Evolutionary conservation across 2,888 invertebrate genomes (phyloP).

Genomic region (Hirudinaria manillensis): DNA sequence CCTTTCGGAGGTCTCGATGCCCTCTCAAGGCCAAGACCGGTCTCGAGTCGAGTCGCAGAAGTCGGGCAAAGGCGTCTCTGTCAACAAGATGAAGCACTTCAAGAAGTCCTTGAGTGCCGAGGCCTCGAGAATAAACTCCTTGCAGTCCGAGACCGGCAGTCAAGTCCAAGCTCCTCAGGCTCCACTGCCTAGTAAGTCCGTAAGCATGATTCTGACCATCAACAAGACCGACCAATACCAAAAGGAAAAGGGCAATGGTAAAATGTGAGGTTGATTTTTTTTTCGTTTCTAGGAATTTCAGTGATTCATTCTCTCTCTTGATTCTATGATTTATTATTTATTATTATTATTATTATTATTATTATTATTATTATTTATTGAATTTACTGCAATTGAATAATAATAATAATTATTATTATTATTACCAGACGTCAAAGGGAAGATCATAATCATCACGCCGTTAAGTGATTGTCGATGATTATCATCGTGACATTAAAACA

Average conservation of each 20-base stretch:
- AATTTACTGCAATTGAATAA: too few relatives aligned
- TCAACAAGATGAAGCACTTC: neutral
- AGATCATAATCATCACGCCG: too few relatives aligned
- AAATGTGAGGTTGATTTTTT: neutral
- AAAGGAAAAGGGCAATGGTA: neutral
- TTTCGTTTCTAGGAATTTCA: neutral
- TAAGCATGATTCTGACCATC: slow-evolving; percentile 1
- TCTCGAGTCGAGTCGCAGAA: neutral
- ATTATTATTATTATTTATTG: too few relatives aligned
- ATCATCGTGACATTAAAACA: too few relatives aligned
- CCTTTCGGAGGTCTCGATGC: neutral
- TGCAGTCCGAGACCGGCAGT: neutral
- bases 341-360: too few relatives aligned
- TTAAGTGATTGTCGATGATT: too few relatives aligned
- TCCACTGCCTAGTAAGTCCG: neutral
- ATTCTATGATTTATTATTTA: too few relatives aligned
- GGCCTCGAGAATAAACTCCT: neutral
- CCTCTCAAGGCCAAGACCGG: neutral
- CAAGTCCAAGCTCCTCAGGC: neutral
- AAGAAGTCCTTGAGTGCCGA: neutral
- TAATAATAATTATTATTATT: too few relatives aligned
- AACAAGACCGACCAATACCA: neutral
- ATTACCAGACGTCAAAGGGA: too few relatives aligned
- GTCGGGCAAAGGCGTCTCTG: neutral
- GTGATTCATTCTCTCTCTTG: neutral